Evolutionary conservation across 1,140 invertebrate genomes (phyloP).

Genomic region (Trissolcus basalis): DNA sequence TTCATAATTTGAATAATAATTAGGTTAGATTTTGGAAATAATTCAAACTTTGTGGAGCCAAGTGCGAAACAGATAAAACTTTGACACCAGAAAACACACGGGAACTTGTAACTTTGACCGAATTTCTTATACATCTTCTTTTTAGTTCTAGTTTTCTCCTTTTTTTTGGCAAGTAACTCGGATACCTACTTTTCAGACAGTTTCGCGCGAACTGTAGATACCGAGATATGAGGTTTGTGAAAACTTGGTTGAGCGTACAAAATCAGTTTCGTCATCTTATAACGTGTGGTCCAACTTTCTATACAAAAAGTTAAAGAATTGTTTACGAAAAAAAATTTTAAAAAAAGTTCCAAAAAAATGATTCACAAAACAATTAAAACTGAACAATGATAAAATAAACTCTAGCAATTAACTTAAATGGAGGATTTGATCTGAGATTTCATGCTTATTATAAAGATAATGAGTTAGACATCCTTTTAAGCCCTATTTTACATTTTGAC

Average conservation of each 20-base stretch:
- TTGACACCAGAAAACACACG: conserved; percentile 23
- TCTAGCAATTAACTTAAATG: conserved; percentile 1
- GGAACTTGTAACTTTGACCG: conserved; percentile 49
- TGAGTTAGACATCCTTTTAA: conserved; percentile 31
- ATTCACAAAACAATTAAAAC: too few species aligned
- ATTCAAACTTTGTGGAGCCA: conserved; percentile 12
- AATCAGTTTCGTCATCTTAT: conserved; percentile 36
- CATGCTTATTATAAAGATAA: neutral
- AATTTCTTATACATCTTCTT: conserved; percentile 24
- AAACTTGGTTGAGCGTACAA: conserved; percentile 40
- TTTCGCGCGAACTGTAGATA: conserved; percentile 46
- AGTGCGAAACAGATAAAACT: conserved; percentile 27
- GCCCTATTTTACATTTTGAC: conserved; percentile 24
- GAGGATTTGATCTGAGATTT: conserved; percentile 6
- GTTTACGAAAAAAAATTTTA: too few species aligned
- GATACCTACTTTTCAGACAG: conserved; percentile 47
- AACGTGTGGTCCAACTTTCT: conserved; percentile 27
- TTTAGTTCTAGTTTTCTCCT: conserved; percentile 29
- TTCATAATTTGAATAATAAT: too few species aligned
- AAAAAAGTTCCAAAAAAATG: too few species aligned
- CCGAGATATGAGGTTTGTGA: conserved; percentile 45
- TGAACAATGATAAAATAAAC: neutral
- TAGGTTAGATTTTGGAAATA: neutral
- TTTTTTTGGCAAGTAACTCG: conserved; percentile 48
- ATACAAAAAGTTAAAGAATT: too few species aligned